A percentile compares a stretch with the other conserved stretches of the same genome.
Conservation (phyloP, 2,888 invertebrate genomes). For the Lasioglossum zephyrum region DNA sequence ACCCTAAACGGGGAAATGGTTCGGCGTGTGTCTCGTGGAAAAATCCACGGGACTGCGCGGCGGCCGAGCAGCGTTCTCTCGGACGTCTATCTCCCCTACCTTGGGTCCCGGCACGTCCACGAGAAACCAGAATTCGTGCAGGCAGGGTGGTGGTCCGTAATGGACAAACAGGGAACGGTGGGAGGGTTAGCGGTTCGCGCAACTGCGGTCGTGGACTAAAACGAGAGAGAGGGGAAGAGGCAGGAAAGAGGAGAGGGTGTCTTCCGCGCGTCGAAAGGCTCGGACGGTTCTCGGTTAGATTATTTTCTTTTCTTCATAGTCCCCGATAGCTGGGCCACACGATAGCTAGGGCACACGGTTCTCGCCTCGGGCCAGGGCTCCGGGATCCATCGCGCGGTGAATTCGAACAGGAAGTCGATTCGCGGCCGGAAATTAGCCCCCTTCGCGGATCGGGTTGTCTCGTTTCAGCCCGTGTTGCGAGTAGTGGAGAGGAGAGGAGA, state of each 20-base stretch:
- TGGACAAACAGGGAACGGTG: constrained; percentile 27
- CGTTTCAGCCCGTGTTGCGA: constrained; percentile 45
- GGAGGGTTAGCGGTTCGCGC: constrained; percentile 81
- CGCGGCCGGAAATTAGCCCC: constrained; percentile 71
- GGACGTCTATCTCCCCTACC: constrained; percentile 83
- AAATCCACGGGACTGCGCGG: constrained; percentile 64
- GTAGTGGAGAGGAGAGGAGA: constrained; percentile 44
- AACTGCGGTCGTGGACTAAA: constrained; percentile 73
- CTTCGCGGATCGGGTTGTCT: constrained; percentile 52
- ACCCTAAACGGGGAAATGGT: not conserved
- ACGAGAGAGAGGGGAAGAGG: constrained; percentile 32
- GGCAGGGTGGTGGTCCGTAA: constrained; percentile 82
- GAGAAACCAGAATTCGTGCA: constrained; percentile 84
- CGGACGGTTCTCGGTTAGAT: constrained; percentile 49
- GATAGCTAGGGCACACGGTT: not conserved
- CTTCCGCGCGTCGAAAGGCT: constrained; percentile 85
- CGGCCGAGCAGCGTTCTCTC: constrained; percentile 82
- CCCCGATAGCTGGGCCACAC: constrained; percentile 71
- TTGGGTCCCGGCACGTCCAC: constrained; percentile 80
- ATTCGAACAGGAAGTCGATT: constrained; percentile 66
- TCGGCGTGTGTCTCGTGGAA: not conserved
- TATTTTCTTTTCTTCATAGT: constrained; percentile 25
- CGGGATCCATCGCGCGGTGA: constrained; percentile 29
- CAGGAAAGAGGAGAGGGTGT: constrained; percentile 70
- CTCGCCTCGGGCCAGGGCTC: constrained; percentile 6